phyloP scores from a whole-genome alignment of 2,113 vertebrate genomes.

The Sander vitreus region DNA sequence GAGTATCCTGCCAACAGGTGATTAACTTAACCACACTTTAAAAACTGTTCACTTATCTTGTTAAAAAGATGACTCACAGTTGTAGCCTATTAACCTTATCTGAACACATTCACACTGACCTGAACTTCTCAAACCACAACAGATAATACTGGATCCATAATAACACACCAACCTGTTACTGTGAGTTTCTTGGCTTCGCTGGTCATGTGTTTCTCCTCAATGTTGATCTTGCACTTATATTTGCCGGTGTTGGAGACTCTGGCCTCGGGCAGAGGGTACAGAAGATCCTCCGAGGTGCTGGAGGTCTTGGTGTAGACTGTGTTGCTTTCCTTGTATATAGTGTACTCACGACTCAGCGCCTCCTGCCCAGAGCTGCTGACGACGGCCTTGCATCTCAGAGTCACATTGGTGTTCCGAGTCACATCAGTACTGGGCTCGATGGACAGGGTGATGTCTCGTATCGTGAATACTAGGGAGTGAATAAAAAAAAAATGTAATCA shows the following conservation, averaged over 20 bases:
- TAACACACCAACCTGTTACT: slow-evolving; percentile 74
- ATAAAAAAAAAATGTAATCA: neutral
- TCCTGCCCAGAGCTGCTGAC: slow-evolving; percentile 22
- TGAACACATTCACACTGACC: neutral
- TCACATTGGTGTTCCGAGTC: slow-evolving; percentile 68
- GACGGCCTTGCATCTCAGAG: slow-evolving; percentile 57
- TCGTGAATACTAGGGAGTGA: slow-evolving; percentile 39
- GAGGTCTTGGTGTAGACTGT: slow-evolving; percentile 45
- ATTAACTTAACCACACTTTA: neutral
- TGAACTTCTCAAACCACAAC: neutral
- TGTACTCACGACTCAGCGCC: slow-evolving; percentile 58
- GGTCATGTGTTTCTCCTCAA: accelerated
- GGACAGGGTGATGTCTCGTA: slow-evolving; percentile 56
- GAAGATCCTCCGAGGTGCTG: slow-evolving; percentile 8
- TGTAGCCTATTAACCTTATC: neutral
- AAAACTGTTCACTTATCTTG: neutral
- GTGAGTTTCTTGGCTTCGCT: slow-evolving; percentile 48
- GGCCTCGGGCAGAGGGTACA: slow-evolving; percentile 51
- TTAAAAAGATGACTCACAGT: neutral
- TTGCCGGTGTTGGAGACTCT: slow-evolving; percentile 71
- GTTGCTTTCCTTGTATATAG: slow-evolving; percentile 63
- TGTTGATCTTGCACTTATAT: slow-evolving; percentile 73
- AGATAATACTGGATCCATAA: neutral
- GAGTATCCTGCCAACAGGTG: too few relatives aligned
- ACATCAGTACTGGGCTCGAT: slow-evolving; percentile 69